phyloP scores from a whole-genome alignment of 2,888 invertebrate species.

The Melanostoma scalare region DNA sequence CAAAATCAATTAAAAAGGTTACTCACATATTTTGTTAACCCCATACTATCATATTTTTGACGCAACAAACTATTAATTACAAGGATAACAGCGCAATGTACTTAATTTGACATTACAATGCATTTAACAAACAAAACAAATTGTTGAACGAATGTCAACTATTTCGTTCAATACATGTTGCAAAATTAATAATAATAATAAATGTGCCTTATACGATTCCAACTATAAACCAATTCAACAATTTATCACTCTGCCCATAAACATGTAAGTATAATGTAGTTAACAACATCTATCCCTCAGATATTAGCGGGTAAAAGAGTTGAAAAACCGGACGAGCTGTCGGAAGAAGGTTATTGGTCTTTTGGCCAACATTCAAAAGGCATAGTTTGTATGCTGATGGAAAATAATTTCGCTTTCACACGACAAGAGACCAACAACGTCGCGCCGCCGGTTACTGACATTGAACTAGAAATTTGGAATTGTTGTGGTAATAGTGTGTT shows the following conservation, averaged over 20 bases:
- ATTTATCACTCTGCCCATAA: constrained; percentile 8
- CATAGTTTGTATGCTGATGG: constrained; percentile 18
- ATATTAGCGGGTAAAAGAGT: not conserved
- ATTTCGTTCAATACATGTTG: constrained; percentile 44
- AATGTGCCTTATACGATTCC: constrained; percentile 6
- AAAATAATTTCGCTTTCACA: constrained; percentile 58
- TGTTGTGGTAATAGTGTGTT: constrained; percentile 6
- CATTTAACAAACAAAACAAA: constrained; percentile 9
- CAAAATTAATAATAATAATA: constrained; percentile 47
- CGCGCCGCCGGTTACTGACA: constrained; percentile 52
- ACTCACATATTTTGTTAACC: not conserved
- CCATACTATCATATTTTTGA: constrained; percentile 22
- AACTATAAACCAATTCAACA: not conserved
- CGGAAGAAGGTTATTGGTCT: constrained; percentile 69
- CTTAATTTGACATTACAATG: constrained; percentile 31
- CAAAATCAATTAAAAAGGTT: not conserved
- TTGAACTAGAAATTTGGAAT: constrained; percentile 67
- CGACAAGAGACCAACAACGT: not conserved
- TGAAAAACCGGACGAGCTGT: constrained; percentile 51
- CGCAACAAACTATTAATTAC: constrained; percentile 67
- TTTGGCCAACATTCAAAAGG: constrained; percentile 66
- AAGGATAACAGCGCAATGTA: constrained; percentile 61
- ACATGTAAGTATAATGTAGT: too few species aligned
- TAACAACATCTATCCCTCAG: not conserved
- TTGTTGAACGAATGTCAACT: constrained; percentile 51